Conservation (phyloP, 2,888 invertebrate genomes). For the Phrixothrix hirtus region DNA sequence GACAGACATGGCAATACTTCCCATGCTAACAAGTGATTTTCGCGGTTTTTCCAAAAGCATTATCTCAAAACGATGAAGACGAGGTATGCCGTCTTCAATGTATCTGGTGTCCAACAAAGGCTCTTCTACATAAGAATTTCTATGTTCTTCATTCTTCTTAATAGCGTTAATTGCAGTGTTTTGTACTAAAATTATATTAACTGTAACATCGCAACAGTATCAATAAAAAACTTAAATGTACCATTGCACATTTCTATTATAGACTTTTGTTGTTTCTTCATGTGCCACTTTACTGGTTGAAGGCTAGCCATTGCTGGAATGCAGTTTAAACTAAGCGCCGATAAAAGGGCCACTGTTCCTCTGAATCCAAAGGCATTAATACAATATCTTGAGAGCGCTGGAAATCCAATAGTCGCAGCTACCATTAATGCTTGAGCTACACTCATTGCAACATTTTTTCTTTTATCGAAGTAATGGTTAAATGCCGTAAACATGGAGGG, state of each 20-base stretch:
- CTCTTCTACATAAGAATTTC: conserved; percentile 8
- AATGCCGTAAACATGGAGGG: conserved; percentile 74
- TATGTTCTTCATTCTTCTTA: conserved; percentile 1
- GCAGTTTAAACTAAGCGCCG: conserved; percentile 68
- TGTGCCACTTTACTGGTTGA: conserved; percentile 77
- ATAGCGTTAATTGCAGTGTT: too few relatives aligned
- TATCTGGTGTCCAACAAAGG: conserved; percentile 9
- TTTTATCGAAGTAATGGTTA: conserved; percentile 73
- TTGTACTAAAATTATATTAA: conserved; percentile 10
- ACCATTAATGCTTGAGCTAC: conserved; percentile 74
- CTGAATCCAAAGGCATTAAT: conserved; percentile 69
- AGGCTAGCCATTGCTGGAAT: conserved; percentile 71
- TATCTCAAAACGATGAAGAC: background rate
- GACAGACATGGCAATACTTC: conserved; percentile 43
- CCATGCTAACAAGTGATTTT: conserved; percentile 44
- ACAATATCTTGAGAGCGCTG: conserved; percentile 65
- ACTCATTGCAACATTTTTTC: conserved; percentile 73
- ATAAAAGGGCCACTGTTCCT: conserved; percentile 69
- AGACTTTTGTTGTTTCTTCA: conserved; percentile 48
- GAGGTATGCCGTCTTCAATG: background rate
- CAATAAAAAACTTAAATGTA: too few relatives aligned
- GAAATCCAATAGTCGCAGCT: conserved; percentile 69
- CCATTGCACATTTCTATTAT: conserved; percentile 3
- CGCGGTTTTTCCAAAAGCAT: conserved; percentile 21
- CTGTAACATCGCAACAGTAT: too few relatives aligned